Base-by-base conservation (phyloP, 2,113 vertebrate species). In the Condylura cristata region DNA sequence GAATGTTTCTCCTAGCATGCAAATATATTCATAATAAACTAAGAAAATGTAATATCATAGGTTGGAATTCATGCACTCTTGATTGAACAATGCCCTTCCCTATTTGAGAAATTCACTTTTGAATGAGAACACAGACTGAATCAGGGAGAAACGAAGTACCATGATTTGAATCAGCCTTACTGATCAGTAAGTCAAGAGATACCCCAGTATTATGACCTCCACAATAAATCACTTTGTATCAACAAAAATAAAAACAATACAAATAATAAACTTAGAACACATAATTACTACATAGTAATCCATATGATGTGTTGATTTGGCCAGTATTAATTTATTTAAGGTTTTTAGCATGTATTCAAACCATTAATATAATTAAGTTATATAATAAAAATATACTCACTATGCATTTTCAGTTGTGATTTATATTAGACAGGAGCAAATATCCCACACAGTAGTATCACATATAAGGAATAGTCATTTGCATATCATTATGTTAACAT, bases 21-120 rank as follows among this genome's bases (percentile, higher is more conserved):
- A 94, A 85, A 95, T 83, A 24, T 6, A 89, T 91, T 76, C 13
- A 61, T 88, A 66, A 90, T 41, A 46, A 85, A 56, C 71, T 83
- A 86, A 48, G 30, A 58, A 82, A 66, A 88, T 79, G 85, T 65
- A 39, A 61, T 68, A 82, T 78, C 17, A 63, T 60, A 94, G 6
- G 44, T 84, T 86, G 20, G 0, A 20, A 20, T 83, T 75, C 34
- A 72, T 26, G 4, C 81, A 72, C 8, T 61, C 37, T 86, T 84
- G 44, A 74, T 41, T 37, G n/a, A 90, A 72, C 61, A 82, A 86
- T 2, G 3, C 6, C 32, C 44, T 65, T 90, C 17, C 71, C 30
- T 76, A 32, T 85, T 12, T 93, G 16, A 66, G 51, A 90, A 94
- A 65, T 5, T 48, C 41, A 79, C 26, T 60, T 63, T 34, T 90